Evolutionary conservation across 2,113 vertebrate species (phyloP).

Genomic region (Calyptommatus sinebrachiatus): DNA sequence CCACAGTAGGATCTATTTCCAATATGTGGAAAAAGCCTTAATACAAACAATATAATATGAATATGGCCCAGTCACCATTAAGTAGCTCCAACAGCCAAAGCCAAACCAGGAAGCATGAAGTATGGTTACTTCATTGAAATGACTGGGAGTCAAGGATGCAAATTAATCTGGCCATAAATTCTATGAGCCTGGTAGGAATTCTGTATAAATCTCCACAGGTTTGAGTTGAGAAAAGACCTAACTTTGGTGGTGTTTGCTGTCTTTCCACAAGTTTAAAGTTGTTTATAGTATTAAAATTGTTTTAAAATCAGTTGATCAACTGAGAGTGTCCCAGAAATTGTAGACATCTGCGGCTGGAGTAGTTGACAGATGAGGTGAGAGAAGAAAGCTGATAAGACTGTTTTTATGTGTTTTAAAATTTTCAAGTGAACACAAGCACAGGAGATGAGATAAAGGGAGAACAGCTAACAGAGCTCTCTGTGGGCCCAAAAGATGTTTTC

Average conservation of each 20-base stretch:
- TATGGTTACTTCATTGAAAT: not conserved
- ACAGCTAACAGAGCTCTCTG: not conserved
- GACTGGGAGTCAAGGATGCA: not conserved
- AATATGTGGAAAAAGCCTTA: no score
- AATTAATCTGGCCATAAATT: not conserved
- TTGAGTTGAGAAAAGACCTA: not conserved
- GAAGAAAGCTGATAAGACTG: not conserved
- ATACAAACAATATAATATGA: not conserved
- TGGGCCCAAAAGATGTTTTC: not conserved
- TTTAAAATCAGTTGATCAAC: not conserved
- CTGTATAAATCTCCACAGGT: not conserved
- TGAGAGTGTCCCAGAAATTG: not conserved
- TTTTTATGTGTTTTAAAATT: not conserved
- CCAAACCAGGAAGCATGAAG: no score
- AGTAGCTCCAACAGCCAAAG: no score
- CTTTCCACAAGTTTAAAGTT: not conserved
- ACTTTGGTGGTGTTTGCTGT: not conserved
- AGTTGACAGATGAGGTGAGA: not conserved
- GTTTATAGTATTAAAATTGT: not conserved
- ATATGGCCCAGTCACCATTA: not conserved
- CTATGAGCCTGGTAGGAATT: not conserved
- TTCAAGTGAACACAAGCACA: not conserved
- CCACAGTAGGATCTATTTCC: no score
- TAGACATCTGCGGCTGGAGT: not conserved
- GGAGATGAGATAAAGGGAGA: not conserved